Evolutionary conservation across 2,888 invertebrate genomes (phyloP).

Genomic region (Ormyrus rosae): DNA sequence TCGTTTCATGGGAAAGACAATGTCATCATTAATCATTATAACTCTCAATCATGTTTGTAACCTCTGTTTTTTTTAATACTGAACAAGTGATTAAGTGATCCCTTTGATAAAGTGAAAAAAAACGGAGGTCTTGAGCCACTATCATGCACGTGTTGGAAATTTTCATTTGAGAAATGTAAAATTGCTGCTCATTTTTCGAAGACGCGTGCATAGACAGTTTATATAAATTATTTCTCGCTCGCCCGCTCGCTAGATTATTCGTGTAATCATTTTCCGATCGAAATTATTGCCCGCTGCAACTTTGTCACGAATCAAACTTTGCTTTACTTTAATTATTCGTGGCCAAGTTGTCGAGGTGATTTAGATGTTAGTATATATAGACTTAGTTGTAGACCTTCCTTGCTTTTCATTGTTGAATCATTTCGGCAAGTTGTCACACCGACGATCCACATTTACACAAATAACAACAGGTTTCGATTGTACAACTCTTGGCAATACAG

Average conservation of each 20-base stretch:
- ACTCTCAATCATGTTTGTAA: conserved; percentile 23
- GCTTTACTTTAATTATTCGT: not conserved
- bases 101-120: conserved; percentile 9
- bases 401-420: conserved; percentile 57
- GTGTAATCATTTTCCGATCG: conserved; percentile 16
- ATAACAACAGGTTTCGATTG: conserved; percentile 14
- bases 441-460: conserved; percentile 50
- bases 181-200: not conserved
- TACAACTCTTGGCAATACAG: not conserved
- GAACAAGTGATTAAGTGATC: not conserved
- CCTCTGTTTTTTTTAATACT: conserved; percentile 13
- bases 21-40: conserved; percentile 34
- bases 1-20: conserved; percentile 38
- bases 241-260: conserved; percentile 30
- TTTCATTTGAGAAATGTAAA: not conserved
- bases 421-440: conserved; percentile 51
- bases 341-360: conserved; percentile 32
- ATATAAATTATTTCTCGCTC: conserved; percentile 29
- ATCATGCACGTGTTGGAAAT: conserved; percentile 25
- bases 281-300: conserved; percentile 18
- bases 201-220: conserved; percentile 24
- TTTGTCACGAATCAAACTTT: conserved; percentile 6
- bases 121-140: conserved; percentile 15
- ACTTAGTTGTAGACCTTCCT: conserved; percentile 60
- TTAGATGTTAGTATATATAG: conserved; percentile 60